Evolutionary conservation across 2,888 invertebrate species (phyloP), one percentile per base, ranked within the genome.

Genomic region (Argyresthia albistria): DNA sequence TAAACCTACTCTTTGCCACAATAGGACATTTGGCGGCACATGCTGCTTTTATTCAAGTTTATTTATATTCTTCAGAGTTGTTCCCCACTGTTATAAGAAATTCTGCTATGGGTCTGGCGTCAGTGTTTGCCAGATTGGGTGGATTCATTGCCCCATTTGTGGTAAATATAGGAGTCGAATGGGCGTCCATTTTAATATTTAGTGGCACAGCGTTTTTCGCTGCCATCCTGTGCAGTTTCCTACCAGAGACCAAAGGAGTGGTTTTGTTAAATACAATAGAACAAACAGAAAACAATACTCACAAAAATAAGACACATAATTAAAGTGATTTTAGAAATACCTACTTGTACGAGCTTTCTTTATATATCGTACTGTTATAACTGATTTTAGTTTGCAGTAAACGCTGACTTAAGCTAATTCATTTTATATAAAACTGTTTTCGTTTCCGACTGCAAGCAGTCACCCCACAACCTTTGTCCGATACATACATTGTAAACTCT

Each of bases 1-100:
- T 48, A 37, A 15, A 12, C 71, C 35, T 93, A 0, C 69, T 90
- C 14, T 88, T 93, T 46, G 93, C 94, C 8, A 90, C 92, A 57
- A 69, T 93, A 46, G 95, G 94, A 0, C 93, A 95, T 55, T 92
- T 95, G 51, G 92, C 95, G 25, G 92, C 95, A 67, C 93, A 95
- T 36, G 90, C 95, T n/a, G 91, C 93, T 1, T 97, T 97, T 67
- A 93, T 95, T 0, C 92, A 94, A 25, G 93, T 93, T 11, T 97
- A 97, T 73, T 89, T 97, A 43, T 97, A 94, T 76, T 93, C 94
- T 42, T 93, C 95, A 0, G 97, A 97, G 76, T 70, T 96, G 50
- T 97, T 96, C 65, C 97, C 97, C 0, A 97, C 97, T 0, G 93
- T 96, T 1, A 92, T 96, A 1, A 88, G 97, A 36, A 97, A 96